A percentile compares a stretch with the other conserved stretches of the same genome.
phyloP scores from a whole-genome alignment of 2,797 vertebrate genomes.

The Echiichthys vipera region DNA sequence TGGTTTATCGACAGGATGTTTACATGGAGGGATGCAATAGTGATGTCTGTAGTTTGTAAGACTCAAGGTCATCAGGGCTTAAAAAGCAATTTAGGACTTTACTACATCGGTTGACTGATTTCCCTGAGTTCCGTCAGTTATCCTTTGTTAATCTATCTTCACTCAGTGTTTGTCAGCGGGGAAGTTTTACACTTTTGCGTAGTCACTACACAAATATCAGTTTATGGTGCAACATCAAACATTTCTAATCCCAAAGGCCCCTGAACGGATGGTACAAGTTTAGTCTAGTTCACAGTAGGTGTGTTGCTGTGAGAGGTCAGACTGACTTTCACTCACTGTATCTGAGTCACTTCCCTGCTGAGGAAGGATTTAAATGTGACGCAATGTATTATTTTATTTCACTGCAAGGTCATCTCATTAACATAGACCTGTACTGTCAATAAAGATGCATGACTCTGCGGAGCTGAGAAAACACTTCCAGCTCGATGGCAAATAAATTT shows the following conservation, averaged over 20 bases:
- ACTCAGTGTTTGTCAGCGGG: conserved; percentile 9
- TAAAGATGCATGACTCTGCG: neutral
- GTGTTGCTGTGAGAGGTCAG: conserved; percentile 39
- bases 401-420: conserved; percentile 5
- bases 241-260: neutral
- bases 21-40: neutral
- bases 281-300: conserved; percentile 19
- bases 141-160: neutral
- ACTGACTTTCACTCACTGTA: conserved; percentile 45
- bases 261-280: conserved; percentile 25
- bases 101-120: neutral
- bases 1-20: neutral
- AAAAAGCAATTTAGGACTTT: conserved; percentile 9
- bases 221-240: conserved; percentile 63
- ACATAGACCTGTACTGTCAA: neutral
- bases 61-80: neutral
- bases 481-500: neutral
- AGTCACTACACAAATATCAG: conserved; percentile 20
- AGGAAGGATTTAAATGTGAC: conserved; percentile 23
- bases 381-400: conserved; percentile 23
- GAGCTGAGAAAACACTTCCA: neutral
- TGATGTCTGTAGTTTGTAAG: neutral
- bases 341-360: conserved; percentile 62
- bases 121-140: neutral
- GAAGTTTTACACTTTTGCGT: conserved; percentile 30